Evolutionary conservation across 2,888 invertebrate genomes (phyloP).

Genomic region (Orthonychiurus folsomi): DNA sequence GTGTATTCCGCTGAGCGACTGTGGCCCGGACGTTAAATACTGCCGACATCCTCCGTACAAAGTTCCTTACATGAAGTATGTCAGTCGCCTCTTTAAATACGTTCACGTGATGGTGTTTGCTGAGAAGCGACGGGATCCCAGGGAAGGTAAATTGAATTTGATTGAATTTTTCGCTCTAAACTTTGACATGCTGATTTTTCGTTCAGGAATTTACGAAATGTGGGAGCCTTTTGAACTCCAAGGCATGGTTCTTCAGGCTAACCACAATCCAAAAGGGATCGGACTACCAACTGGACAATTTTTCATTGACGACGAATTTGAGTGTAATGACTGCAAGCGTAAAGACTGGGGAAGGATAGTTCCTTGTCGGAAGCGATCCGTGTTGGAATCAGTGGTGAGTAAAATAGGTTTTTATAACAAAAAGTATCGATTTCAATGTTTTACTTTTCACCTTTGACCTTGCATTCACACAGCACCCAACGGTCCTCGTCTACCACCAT

Average conservation of each 20-base stretch:
- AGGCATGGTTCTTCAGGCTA: background rate
- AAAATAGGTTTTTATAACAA: background rate
- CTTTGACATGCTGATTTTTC: background rate
- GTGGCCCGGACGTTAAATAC: background rate
- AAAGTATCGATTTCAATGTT: background rate
- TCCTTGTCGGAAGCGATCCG: background rate
- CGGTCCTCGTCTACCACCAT: background rate
- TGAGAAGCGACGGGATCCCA: background rate
- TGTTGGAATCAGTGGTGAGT: background rate
- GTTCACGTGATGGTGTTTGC: background rate
- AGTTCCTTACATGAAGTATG: background rate
- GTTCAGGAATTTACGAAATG: background rate
- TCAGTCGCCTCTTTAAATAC: background rate
- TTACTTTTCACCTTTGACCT: no score
- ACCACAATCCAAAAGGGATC: background rate
- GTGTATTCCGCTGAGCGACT: background rate
- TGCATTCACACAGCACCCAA: constrained; percentile 1
- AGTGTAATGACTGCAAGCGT: background rate
- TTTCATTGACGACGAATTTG: background rate
- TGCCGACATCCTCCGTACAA: background rate
- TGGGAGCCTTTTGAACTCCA: background rate
- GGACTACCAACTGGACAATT: background rate
- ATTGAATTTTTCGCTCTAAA: background rate
- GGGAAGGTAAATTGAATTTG: background rate
- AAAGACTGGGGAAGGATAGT: background rate